These are phyloP conservation scores for Lumbricus terrestris DNA, from an alignment of 2,888 invertebrate genomes.

Conservation along the genomic window DNA sequence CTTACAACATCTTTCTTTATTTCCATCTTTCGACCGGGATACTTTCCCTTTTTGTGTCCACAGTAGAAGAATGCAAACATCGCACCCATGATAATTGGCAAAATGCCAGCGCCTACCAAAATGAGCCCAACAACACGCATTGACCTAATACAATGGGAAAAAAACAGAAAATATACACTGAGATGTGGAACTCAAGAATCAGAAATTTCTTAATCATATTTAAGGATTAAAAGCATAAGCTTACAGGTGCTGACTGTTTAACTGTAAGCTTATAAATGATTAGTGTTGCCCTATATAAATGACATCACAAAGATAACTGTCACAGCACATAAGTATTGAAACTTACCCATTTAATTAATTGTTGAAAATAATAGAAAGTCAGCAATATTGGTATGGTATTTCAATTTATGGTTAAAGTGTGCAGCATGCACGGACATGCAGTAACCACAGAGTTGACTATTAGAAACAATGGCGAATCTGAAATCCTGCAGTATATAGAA, in stretches of 20 bases:
- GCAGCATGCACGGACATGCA: no score
- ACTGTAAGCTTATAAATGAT: neutral
- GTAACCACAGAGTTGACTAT: no score
- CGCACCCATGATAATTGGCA: constrained; percentile 9
- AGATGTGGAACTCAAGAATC: neutral
- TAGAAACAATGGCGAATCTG: no score
- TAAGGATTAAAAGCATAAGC: neutral
- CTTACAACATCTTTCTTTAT: neutral
- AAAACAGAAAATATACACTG: neutral
- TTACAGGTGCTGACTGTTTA: neutral
- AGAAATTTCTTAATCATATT: neutral
- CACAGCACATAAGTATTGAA: neutral
- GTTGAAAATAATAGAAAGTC: no score
- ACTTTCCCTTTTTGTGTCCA: neutral
- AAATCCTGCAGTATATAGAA: no score
- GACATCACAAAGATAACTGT: neutral
- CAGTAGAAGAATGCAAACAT: constrained; percentile 4
- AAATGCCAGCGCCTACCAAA: neutral
- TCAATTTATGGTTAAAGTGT: no score
- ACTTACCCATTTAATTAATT: neutral
- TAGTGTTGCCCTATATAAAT: neutral
- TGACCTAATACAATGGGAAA: neutral
- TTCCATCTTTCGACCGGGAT: neutral
- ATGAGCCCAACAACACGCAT: constrained; percentile 8
- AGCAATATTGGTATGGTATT: no score